Base-by-base conservation (phyloP, 2,888 invertebrate genomes). In the Buathra laborator region DNA sequence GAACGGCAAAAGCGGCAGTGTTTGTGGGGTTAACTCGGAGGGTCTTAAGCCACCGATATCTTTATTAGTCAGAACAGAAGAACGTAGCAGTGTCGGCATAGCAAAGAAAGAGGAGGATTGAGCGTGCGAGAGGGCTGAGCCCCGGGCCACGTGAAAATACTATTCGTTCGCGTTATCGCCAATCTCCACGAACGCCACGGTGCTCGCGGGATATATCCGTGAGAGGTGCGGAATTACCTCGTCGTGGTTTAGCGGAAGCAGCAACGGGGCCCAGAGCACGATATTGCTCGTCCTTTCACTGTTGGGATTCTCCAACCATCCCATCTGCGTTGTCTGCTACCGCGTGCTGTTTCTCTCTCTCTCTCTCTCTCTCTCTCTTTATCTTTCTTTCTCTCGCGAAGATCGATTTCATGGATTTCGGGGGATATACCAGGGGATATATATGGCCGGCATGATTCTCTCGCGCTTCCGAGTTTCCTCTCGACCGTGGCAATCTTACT, bases 371-470 rank as follows among this genome's bases (percentile, higher is more conserved):
- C 24, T 66, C 70, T 80, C 76, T 70, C 59, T n/a, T n/a, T n/a
- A n/a, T n/a, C n/a, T 62, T 48, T 59, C 14, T 19, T 37, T 66
- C 70, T 80, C 76, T 70, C 59, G 68, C 62, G 62, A 74, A 81
- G 81, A 84, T 84, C 84, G 81, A 84, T 81, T 84, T 84, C 81
- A 81, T 78, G 81, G 81, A 84, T 84, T 84, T 84, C 68, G 71
- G 62, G 24, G 81, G 56, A 84, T 75, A 81, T 72, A 72, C 68
- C 12, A 44, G 59, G 46, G 46, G 64, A 71, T 79, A 78, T 46
- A 46, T 79, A 53, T 68, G 43, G 46, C n/a, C 59, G 46, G 29
- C 53, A 59, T 66, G 56, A 76, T 51, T 48, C 29, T 62, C 51
- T 68, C 66, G 53, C 56, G 46, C 74, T 68, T 81, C 56, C 71